Evolutionary conservation across 2,113 vertebrate species (phyloP), one percentile per base, ranked within the genome.

Genomic region (Cariama cristata): DNA sequence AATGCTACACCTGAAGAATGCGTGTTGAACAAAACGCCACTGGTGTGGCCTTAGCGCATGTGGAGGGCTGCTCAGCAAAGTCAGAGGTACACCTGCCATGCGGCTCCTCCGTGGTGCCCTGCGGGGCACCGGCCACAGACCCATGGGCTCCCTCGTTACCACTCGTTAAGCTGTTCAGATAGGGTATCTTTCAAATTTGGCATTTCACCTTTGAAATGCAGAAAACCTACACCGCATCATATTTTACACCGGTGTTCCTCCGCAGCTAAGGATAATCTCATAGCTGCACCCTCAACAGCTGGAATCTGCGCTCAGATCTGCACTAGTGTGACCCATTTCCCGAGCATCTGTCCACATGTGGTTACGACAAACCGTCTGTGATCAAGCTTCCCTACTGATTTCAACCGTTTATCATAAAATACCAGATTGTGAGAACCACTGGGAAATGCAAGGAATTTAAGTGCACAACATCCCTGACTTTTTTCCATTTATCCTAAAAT

Each of bases 41-140:
- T 9, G 23, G 38, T 16, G 23, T 9, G 14, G 35, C 20, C 11
- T 63, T 1, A 0, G 63, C 12, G 14, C 6, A 2, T 32, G 30
- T 8, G 28, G 33, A 63, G 53, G 44, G 56, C 14, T 75, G n/a
- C 71, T 79, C 38, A 6, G 56, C 47, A 62, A 47, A 28, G 42
- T 17, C 8, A 42, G 56, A 24, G 13, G 0, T 18, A 4, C 0
- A 0, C 11, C 21, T 1, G 1, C 23, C 23, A 9, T 3, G 14
- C 23, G 23, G 42, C 15, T 59, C 22, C 62, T 53, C 24, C 0
- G 0, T 2, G 33, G 50, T 38, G 45, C 40, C n/a, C 12, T 10
- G 14, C 2, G 1, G 23, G 60, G 9, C 66, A 21, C 74, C 0
- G 0, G 28, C 67, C 3, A 2, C 45, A 73, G 56, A 45, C 19